A percentile compares a stretch with the other conserved stretches of the same genome.
phyloP scores from a whole-genome alignment of 2,888 invertebrate species.

The Caenorhabditis virilis region DNA sequence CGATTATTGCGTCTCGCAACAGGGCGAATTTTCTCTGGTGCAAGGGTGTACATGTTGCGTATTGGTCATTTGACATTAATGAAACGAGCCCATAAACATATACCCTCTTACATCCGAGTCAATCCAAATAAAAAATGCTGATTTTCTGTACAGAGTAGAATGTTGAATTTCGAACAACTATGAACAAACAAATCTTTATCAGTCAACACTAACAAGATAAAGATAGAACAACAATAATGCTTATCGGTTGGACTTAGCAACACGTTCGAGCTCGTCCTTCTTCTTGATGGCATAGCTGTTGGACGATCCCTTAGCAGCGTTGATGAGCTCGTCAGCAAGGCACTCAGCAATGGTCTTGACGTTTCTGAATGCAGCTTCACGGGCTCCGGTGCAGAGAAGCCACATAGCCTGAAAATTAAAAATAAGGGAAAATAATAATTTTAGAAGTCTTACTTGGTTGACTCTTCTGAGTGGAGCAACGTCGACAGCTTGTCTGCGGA shows the following conservation, averaged over 20 bases:
- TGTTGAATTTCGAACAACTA: no score
- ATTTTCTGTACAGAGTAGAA: no score
- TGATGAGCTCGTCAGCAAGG: constrained; percentile 98
- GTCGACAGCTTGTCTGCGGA: constrained; percentile 98
- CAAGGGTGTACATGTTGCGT: no score
- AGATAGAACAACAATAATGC: constrained; percentile 39
- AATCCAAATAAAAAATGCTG: no score
- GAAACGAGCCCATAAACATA: no score
- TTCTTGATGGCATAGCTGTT: constrained; percentile 99
- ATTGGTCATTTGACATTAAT: no score
- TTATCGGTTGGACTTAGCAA: constrained; percentile 99
- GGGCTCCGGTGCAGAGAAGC: constrained; percentile 96
- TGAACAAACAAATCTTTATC: constrained; percentile 41
- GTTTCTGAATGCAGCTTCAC: constrained; percentile 98
- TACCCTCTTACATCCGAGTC: no score
- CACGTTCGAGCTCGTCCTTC: constrained; percentile 99
- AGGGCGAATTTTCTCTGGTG: no score
- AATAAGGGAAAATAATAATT: constrained; percentile 1
- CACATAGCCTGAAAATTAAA: constrained; percentile 80
- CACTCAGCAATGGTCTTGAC: constrained; percentile 99
- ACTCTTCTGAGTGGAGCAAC: constrained; percentile 96
- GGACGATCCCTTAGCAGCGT: constrained; percentile 99
- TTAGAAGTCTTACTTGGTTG: constrained; percentile 76
- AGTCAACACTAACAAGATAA: constrained; percentile 39
- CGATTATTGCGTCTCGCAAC: no score